Evolutionary conservation across 2,888 invertebrate species (phyloP), one percentile per base, ranked within the genome.

Genomic region (Drosophila lutescens): DNA sequence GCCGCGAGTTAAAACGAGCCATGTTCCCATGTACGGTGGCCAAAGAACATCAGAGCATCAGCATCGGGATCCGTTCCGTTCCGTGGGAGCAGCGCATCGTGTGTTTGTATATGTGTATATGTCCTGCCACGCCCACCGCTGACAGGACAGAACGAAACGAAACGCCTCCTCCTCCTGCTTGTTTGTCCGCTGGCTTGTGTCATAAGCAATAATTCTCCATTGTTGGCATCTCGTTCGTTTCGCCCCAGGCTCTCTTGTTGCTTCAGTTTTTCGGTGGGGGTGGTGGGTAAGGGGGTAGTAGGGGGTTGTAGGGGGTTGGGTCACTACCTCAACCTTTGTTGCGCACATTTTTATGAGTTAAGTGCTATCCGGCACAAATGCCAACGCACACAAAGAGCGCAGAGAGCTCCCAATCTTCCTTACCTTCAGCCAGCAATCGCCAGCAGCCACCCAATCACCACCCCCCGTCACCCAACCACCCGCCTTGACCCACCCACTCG

Each of bases 281-380:
- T 20, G 57, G 4, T 26, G 12, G 13, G 10, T 0, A 15, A 2
- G 41, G 12, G n/a, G 4, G 13, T 4, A 34, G 10, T n/a, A 26
- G 15, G 15, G 2, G 13, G 13, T 9, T 46, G 46, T 8, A 2
- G 15, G 5, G 51, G 26, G 44, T 34, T 17, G 34, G 44, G 30
- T 30, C 30, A 8, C 40, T 57, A 34, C 51, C 67, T 46, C 58
- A 74, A 60, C 68, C 65, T 68, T 76, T 77, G 76, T 49, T 73
- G 56, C 47, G 56, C 69, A 74, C 88, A 86, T 84, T 88, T 88
- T 83, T 86, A 88, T 84, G 84, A 88, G 88, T 76, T 88, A 88
- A 84, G 83, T 88, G 86, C 83, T 77, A 79, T 76, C 55, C 86
- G 65, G 40, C 62, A 69, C 69, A 68, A 79, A 69, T 70, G 67